Evolutionary conservation across 1,140 invertebrate species (phyloP).

Genomic region (Paramacrobiotus metropolitanus): DNA sequence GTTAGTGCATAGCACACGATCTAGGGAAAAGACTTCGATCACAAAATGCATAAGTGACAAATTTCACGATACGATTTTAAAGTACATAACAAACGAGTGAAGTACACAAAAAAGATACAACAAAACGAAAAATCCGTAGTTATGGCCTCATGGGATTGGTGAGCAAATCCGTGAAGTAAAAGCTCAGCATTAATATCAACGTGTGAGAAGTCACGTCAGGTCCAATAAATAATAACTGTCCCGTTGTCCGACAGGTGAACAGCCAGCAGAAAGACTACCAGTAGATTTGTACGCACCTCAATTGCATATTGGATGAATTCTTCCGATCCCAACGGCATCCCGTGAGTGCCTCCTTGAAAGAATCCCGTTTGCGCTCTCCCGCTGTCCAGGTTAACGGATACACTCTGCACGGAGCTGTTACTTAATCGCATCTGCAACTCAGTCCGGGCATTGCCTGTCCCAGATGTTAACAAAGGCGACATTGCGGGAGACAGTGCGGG

Average conservation of each 20-base stretch:
- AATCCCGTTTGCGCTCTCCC: background rate
- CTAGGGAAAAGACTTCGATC: background rate
- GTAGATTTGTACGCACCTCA: no score
- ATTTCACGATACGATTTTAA: no score
- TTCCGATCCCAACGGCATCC: no score
- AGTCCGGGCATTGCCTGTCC: background rate
- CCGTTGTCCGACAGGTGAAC: no score
- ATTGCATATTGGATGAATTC: no score
- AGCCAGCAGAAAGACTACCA: no score
- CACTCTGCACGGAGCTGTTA: background rate
- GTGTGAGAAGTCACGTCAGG: no score
- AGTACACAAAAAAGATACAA: background rate
- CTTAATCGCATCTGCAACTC: slow-evolving; percentile 37
- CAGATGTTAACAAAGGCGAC: slow-evolving; percentile 10
- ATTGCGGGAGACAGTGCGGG: no score
- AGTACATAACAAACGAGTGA: background rate
- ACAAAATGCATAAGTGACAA: background rate
- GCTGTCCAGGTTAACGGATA: background rate
- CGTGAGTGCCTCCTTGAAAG: no score
- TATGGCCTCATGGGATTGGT: no score
- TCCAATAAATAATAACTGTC: no score
- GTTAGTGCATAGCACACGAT: background rate
- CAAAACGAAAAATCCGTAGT: background rate
- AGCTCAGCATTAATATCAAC: background rate
- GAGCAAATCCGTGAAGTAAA: background rate